These are phyloP conservation scores for Sciurus vulgaris DNA, from an alignment of 2,797 vertebrate genomes.

Conservation along the genomic window DNA sequence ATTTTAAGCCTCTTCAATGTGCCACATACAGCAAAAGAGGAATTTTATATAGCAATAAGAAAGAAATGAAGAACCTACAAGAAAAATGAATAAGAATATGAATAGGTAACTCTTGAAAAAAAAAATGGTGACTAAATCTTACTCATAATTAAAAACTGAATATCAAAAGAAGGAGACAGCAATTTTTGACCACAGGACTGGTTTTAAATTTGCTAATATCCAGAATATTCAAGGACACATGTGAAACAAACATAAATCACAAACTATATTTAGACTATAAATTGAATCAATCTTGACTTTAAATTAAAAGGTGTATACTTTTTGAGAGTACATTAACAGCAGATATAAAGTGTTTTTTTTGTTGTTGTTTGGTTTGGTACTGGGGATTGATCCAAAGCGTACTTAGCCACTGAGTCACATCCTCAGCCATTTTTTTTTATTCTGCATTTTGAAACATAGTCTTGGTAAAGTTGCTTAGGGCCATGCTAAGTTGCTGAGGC, in stretches of 20 bases:
- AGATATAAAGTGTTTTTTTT: no score
- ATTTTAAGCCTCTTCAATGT: neutral
- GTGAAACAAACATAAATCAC: neutral
- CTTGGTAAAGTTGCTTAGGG: no score
- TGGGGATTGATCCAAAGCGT: no score
- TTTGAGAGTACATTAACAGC: no score
- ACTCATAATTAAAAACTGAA: neutral
- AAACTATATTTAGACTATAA: neutral
- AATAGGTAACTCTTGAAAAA: neutral
- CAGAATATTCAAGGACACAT: neutral
- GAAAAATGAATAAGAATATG: neutral
- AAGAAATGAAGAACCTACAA: neutral
- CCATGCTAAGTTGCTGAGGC: no score
- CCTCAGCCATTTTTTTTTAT: no score
- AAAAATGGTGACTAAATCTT: neutral
- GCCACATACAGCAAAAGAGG: neutral
- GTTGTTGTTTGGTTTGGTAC: no score
- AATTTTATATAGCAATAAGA: constrained; percentile 27
- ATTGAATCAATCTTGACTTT: neutral
- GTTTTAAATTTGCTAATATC: neutral
- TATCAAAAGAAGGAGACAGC: neutral
- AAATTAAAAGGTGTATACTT: no score
- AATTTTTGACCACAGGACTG: neutral
- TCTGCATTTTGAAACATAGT: no score
- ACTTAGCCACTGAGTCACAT: no score